A percentile compares a stretch with the other conserved stretches of the same genome.
phyloP scores from a whole-genome alignment of 2,113 vertebrate species.

The Cynoglossus semilaevis region DNA sequence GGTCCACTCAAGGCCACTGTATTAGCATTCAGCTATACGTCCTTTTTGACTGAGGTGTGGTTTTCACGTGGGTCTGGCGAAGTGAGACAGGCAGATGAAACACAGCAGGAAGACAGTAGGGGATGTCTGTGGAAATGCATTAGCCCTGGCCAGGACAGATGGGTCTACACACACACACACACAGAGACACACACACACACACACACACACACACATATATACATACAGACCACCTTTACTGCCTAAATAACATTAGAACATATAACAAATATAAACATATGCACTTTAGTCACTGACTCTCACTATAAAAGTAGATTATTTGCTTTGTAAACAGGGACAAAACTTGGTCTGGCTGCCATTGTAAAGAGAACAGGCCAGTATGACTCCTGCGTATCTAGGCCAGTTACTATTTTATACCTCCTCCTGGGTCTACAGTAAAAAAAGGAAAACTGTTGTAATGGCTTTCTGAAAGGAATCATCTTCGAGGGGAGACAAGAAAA shows the following conservation, averaged over 20 bases:
- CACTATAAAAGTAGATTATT: no score
- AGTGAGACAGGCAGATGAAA: conserved; percentile 45
- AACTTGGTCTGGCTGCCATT: conserved; percentile 3
- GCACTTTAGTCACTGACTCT: not conserved
- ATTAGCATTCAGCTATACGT: conserved; percentile 45
- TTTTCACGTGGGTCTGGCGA: conserved; percentile 38
- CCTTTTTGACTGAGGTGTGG: conserved; percentile 14
- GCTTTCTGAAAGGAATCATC: conserved; percentile 14
- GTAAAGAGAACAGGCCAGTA: conserved; percentile 15
- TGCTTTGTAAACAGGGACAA: no score
- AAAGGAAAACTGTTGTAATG: not conserved
- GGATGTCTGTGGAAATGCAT: conserved; percentile 42
- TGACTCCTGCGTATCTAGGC: conserved; percentile 40
- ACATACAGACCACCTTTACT: not conserved
- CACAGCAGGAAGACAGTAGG: conserved; percentile 39
- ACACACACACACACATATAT: not conserved
- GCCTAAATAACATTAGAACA: no score
- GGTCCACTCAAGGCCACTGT: conserved; percentile 28
- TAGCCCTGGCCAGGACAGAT: conserved; percentile 24
- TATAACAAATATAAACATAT: no score
- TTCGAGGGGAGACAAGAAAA: not conserved
- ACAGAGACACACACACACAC: not conserved
- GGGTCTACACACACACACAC: conserved; percentile 9
- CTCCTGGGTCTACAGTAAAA: conserved; percentile 13
- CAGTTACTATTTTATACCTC: conserved; percentile 32